A percentile compares a stretch with the other conserved stretches of the same genome.
These are phyloP conservation scores for Temnothorax ravouxi DNA, from an alignment of 2,888 invertebrate species.

Conservation along the genomic window DNA sequence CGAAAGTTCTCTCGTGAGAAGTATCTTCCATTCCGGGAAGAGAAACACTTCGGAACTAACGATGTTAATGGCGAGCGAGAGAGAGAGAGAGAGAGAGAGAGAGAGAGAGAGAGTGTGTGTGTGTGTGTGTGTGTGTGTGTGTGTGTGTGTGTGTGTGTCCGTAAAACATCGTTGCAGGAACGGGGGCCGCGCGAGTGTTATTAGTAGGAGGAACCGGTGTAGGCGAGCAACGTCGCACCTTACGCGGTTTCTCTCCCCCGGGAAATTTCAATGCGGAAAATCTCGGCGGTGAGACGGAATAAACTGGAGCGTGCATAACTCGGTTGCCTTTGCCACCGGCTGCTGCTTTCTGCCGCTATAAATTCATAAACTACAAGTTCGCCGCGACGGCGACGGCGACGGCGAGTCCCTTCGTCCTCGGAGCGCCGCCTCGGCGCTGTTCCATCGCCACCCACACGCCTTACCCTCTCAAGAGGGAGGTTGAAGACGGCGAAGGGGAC, in stretches of 20 bases:
- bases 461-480: conserved; percentile 11
- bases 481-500: conserved; percentile 34
- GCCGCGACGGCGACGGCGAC: conserved; percentile 62
- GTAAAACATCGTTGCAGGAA: conserved; percentile 32
- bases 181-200: conserved; percentile 36
- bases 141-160: conserved; percentile 1
- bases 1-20: not conserved
- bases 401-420: conserved; percentile 54
- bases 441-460: conserved; percentile 51
- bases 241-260: conserved; percentile 54
- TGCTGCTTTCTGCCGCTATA: conserved; percentile 83
- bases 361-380: conserved; percentile 86
- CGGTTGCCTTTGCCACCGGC: conserved; percentile 79
- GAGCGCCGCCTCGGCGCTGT: conserved; percentile 55
- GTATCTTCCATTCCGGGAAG: not conserved
- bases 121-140: no score
- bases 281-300: conserved; percentile 78
- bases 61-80: conserved; percentile 74
- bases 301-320: conserved; percentile 81
- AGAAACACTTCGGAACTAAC: conserved; percentile 55
- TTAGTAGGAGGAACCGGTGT: not conserved
- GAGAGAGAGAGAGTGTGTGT: no score
- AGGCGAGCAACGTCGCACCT: conserved; percentile 31
- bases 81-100: conserved; percentile 21
- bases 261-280: conserved; percentile 79